A percentile compares a stretch with the other conserved stretches of the same genome.
Evolutionary conservation across 2,888 invertebrate species (phyloP).

Genomic region (Tetropium fuscum): DNA sequence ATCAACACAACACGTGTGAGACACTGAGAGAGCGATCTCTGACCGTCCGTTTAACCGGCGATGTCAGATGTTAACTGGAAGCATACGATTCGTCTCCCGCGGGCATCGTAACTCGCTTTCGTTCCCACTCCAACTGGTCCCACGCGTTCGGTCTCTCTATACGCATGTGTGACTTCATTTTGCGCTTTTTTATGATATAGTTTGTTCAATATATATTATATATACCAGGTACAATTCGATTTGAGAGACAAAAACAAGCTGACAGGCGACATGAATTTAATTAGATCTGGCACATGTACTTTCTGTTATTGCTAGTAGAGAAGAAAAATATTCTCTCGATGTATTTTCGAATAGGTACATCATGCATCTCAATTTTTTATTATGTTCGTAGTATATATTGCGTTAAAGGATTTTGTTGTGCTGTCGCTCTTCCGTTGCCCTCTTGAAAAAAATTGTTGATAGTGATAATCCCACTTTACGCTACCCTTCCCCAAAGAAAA

Average conservation of each 20-base stretch:
- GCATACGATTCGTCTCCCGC: constrained; percentile 46
- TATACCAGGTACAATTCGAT: background rate
- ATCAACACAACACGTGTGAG: constrained; percentile 31
- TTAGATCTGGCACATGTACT: constrained; percentile 9
- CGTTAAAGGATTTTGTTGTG: too few species aligned
- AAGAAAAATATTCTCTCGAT: too few species aligned
- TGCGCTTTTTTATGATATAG: constrained; percentile 3
- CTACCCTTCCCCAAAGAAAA: too few species aligned
- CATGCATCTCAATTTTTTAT: too few species aligned
- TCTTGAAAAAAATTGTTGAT: too few species aligned
- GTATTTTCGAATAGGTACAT: too few species aligned
- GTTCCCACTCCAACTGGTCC: constrained; percentile 30
- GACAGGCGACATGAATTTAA: background rate
- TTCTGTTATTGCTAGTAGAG: too few species aligned
- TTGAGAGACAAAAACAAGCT: background rate
- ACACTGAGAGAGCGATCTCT: constrained; percentile 11
- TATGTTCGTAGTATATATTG: too few species aligned
- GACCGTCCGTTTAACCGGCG: constrained; percentile 34
- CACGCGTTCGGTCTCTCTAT: constrained; percentile 31
- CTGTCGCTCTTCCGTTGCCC: too few species aligned
- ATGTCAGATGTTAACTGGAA: constrained; percentile 38
- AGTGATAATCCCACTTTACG: too few species aligned
- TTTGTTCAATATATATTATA: background rate
- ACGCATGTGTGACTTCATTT: constrained; percentile 32
- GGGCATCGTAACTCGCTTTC: constrained; percentile 29